Conservation (phyloP, 2,888 invertebrate species). For the Andrena bicolor region DNA sequence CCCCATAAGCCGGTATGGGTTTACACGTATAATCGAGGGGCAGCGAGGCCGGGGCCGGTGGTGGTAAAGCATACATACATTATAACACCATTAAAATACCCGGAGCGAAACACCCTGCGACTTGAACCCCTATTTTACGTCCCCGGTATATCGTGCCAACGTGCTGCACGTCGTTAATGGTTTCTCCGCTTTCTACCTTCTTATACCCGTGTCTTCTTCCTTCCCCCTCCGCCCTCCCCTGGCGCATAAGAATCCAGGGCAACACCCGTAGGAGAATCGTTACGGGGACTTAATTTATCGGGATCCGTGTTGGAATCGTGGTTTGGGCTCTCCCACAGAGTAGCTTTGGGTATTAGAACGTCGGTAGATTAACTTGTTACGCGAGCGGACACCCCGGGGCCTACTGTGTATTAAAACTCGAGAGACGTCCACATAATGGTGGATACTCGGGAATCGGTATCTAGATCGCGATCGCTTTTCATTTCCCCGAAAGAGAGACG, state of each 20-base stretch:
- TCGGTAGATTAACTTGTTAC: slow-evolving; percentile 16
- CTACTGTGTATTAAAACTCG: not conserved
- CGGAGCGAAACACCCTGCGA: slow-evolving; percentile 76
- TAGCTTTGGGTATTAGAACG: not conserved
- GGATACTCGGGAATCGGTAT: no score
- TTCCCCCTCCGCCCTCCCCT: not conserved
- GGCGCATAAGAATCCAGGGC: slow-evolving; percentile 28
- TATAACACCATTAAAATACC: slow-evolving; percentile 84
- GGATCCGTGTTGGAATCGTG: slow-evolving; percentile 5
- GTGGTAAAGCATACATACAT: slow-evolving; percentile 83
- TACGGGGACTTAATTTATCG: slow-evolving; percentile 43
- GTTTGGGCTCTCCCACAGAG: not conserved
- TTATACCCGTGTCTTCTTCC: slow-evolving; percentile 2
- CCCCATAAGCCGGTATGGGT: slow-evolving; percentile 63
- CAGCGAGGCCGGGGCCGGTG: slow-evolving; percentile 64
- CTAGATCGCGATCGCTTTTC: no score
- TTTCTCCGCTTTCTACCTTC: slow-evolving; percentile 25
- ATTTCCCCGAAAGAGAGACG: not conserved
- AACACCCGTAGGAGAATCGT: slow-evolving; percentile 21
- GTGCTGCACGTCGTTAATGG: slow-evolving; percentile 77
- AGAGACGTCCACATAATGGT: not conserved
- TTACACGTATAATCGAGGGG: slow-evolving; percentile 64
- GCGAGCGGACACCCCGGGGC: not conserved
- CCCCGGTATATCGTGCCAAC: slow-evolving; percentile 64
- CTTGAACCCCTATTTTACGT: slow-evolving; percentile 79